Evolutionary conservation across 2,113 vertebrate genomes (phyloP).

Genomic region (Meleagris gallopavo): DNA sequence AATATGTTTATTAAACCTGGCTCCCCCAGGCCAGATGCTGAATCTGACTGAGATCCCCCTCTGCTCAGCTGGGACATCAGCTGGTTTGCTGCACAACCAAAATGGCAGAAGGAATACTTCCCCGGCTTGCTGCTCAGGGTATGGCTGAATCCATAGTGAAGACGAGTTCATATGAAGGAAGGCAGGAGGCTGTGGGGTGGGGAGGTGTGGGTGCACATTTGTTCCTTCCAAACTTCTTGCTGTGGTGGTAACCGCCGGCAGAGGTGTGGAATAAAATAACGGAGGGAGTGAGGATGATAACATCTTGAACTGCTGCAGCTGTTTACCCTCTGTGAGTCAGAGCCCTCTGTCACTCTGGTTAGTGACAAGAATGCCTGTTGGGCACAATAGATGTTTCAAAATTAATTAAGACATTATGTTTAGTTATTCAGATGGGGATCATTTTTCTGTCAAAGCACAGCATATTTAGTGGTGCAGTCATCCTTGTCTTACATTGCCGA

Average conservation of each 20-base stretch:
- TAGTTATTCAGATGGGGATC: not conserved
- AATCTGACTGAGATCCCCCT: not conserved
- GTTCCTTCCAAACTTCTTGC: not conserved
- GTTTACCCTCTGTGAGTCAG: not conserved
- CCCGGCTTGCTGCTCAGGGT: not conserved
- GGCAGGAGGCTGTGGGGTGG: not conserved
- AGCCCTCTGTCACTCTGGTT: not conserved
- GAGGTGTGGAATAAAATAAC: not conserved
- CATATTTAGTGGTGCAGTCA: not conserved
- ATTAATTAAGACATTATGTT: not conserved
- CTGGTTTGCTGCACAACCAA: not conserved
- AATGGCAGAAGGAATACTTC: not conserved
- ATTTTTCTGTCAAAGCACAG: not conserved
- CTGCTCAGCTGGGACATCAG: not conserved
- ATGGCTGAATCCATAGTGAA: not conserved
- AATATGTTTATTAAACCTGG: not conserved
- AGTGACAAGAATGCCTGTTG: not conserved
- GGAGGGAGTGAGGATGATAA: not conserved
- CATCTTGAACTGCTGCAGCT: not conserved
- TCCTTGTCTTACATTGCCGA: not conserved
- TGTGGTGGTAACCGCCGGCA: not conserved
- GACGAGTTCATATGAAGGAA: not conserved
- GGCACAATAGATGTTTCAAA: not conserved
- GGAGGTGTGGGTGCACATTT: rapidly evolving
- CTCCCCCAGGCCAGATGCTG: not conserved